Evolutionary conservation across 2,888 invertebrate species (phyloP), one percentile per base, ranked within the genome.

Genomic region (Stenurella melanura): DNA sequence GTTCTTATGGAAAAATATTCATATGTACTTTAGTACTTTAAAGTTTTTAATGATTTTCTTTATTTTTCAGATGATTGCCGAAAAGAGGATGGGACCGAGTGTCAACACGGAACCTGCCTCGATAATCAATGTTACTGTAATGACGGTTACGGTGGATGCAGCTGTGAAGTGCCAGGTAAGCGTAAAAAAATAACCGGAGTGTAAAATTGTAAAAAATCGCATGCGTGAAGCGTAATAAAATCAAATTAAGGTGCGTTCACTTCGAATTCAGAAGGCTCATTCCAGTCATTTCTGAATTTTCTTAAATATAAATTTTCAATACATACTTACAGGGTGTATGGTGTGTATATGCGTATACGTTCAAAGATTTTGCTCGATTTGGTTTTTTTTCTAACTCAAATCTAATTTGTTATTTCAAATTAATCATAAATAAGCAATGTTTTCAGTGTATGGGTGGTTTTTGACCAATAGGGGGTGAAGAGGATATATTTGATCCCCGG

Each of bases 121-220:
- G 96, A 96, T 90, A 95, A 95, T 88, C 96, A 96, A 90, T 97
- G 97, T 92, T 96, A 97, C 92, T 97, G 97, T 91, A 97, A 97
- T 90, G 97, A 97, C 90, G 97, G 97, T 85, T 97, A 93, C 89
- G 97, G 97, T 83, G 97, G 97, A 85, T 97, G 97, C 90, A 96
- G 96, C 90, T 97, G 97, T 90, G 96, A 96, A 92, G 96, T 96
- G 90, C 95, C 94, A 91, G 97, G 97, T 97, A 91, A 90, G 78
- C 61, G 34, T 58, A 58, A 34, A 34, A 68, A 10, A 15, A 3
- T 9, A 50, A 54, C 54, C 54, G 19, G n/a, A 67, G 67, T n/a
- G 67, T 21, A 67, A 67, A 67, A 67, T 54, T 54, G 67, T 17
- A 12, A 15, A 34, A 42, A 64, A 42, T 64, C 34, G n/a, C 18